Evolutionary conservation across 2,888 invertebrate genomes (phyloP), one percentile per base, ranked within the genome.

Genomic region (Parasteatoda lunata): DNA sequence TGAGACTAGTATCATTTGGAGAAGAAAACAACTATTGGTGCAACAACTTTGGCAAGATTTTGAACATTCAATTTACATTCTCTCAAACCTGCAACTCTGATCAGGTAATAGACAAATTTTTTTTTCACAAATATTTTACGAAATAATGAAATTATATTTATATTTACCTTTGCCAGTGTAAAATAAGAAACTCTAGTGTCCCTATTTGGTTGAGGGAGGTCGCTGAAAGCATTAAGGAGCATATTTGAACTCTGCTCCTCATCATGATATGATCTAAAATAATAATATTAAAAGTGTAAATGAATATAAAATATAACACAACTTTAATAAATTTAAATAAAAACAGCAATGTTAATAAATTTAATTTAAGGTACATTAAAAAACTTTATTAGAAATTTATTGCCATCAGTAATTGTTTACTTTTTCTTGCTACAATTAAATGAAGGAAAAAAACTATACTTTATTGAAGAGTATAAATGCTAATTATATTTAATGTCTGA

Each of bases 1-100:
- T 89, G 65, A 84, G 75, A 13, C 59, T 79, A n/a, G 84, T 89
- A 78, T 90, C 90, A 92, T 0, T 94, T 94, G 13, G 96, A 96
- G 91, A 96, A 97, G 0, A 98, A 98, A 47, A 99, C 95, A 77
- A 99, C 94, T 0, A 98, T 98, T 3, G 98, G 98, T 0, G 96
- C 98, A 92, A 99, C 97, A 54, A 98, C 95, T 91, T 95, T 96
- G 0, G 98, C 95, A 90, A 99, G 93, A 93, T 98, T 98, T 89
- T 94, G 94, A 47, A 95, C 93, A 0, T 97, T 96, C 99, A 99
- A 99, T 93, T 97, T 96, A 90, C 97, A 97, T 77, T 96, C 96
- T 0, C 94, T 94, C 89, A 95, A 94, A 89, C 95, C 95, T 0
- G 97, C 95, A 86, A 98, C 95, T 90, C 97, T 96, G 92, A 72